Evolutionary conservation across 2,888 invertebrate genomes (phyloP).

Genomic region (Biston betularia): DNA sequence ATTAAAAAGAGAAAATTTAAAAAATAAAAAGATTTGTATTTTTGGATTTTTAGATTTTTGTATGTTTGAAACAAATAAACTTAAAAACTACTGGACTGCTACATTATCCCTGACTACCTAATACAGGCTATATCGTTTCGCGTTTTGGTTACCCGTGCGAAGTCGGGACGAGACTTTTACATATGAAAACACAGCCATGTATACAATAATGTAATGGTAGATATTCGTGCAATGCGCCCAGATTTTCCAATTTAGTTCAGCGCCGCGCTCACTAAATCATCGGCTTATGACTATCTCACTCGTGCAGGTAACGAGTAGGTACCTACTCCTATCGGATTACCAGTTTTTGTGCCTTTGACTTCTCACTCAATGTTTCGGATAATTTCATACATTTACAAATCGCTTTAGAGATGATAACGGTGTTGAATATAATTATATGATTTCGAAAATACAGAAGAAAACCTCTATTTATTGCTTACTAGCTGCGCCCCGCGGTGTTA

Average conservation of each 20-base stretch:
- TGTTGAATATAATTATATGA: not conserved
- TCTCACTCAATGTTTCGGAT: slow-evolving; percentile 5
- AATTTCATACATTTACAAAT: slow-evolving; percentile 4
- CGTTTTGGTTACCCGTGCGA: too few species aligned
- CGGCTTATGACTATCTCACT: slow-evolving; percentile 55
- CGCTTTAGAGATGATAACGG: not conserved
- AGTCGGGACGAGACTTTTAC: too few species aligned
- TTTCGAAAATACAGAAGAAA: not conserved
- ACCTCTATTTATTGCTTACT: too few species aligned
- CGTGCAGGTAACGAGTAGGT: slow-evolving; percentile 46
- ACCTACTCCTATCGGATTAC: slow-evolving; percentile 17
- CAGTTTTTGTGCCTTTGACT: slow-evolving; percentile 22
- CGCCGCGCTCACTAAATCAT: slow-evolving; percentile 51
- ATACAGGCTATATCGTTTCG: too few species aligned
- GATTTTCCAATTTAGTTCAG: slow-evolving; percentile 38
- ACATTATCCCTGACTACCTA: too few species aligned
- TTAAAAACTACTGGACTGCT: too few species aligned
- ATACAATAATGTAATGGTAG: not conserved
- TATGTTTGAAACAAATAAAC: too few species aligned
- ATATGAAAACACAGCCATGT: too few species aligned
- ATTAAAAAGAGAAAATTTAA: too few species aligned
- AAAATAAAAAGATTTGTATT: too few species aligned
- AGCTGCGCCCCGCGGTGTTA: too few species aligned
- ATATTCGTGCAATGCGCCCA: slow-evolving; percentile 30
- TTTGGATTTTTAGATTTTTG: too few species aligned